Base-by-base conservation (phyloP, 2,797 vertebrate genomes). In the Knipowitschia caucasica region DNA sequence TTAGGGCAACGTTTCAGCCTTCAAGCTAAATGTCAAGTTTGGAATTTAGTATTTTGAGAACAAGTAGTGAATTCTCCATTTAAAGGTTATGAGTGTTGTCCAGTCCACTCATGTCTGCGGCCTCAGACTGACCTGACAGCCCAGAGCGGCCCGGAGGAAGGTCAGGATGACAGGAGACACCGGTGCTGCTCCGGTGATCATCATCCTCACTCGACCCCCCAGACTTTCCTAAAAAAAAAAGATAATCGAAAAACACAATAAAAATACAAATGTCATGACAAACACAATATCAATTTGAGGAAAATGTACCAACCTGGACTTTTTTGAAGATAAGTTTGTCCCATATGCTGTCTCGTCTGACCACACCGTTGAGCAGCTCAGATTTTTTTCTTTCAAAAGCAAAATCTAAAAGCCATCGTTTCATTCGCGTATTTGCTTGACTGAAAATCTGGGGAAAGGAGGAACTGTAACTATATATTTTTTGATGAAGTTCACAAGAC, bases 251-350 rank as follows among this genome's bases (percentile, higher is more conserved):
- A 24, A 65, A 36, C 45, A 14, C 44, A 21, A 43, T 2, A 24
- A 6, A 27, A 4, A 15, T 17, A 45, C 3, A 43, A 24, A 9
- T 43, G n/a, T 15, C 10, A 5, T 36, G 7, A 15, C 18, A 7
- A 6, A 5, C 27, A 30, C 27, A 30, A 30, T n/a, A n/a, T n/a
- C n/a, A 30, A 6, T 14, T 42, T 9, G 4, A 26, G 5, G 3
- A 46, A 29, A 30, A 30, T 11, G 9, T 20, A 47, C 45, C 27
- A 83, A 98, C 96, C 95, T 98, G 96, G 21, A 99, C 91, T 89
- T 97, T 98, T 60, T 77, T 92, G 78, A 99, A 98, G 86, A 98
- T 94, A 4, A 99, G 85, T 68, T 86, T 95, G 78, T 99, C 96
- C 96, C 96, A 99, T 59, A 99, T 77, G 78, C 95, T 98, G 84